Conservation (phyloP, 1,140 invertebrate genomes). For the Diachasma alloeum region DNA sequence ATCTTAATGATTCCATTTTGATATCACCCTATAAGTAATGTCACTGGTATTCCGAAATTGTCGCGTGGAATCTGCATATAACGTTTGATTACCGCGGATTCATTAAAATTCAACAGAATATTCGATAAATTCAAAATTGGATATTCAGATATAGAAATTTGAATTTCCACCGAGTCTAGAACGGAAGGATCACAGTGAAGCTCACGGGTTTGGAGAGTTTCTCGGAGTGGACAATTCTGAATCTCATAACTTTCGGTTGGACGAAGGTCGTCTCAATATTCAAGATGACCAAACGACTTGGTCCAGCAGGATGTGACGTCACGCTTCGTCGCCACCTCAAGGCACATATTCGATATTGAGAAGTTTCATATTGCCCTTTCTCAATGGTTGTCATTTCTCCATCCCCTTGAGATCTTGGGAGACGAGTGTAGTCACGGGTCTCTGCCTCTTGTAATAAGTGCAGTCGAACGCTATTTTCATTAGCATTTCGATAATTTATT, state of each 20-base stretch:
- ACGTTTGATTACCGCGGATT: background rate
- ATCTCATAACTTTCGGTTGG: slow-evolving; percentile 65
- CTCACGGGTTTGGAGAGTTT: slow-evolving; percentile 22
- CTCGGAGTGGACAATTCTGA: slow-evolving; percentile 42
- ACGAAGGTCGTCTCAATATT: slow-evolving; percentile 62
- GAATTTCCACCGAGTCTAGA: background rate
- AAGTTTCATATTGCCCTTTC: slow-evolving; percentile 60
- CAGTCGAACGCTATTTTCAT: background rate
- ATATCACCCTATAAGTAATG: background rate
- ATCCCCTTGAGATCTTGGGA: background rate
- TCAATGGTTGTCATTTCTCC: background rate
- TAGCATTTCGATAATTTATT: background rate
- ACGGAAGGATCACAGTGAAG: slow-evolving; percentile 29
- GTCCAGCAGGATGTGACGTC: slow-evolving; percentile 58
- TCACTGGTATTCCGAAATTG: background rate
- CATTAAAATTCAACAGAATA: background rate
- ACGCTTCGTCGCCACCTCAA: slow-evolving; percentile 63
- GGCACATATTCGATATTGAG: slow-evolving; percentile 60
- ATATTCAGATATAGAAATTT: background rate
- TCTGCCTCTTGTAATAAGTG: slow-evolving; percentile 3
- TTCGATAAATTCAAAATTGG: background rate
- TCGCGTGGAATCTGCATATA: background rate
- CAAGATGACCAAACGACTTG: slow-evolving; percentile 58
- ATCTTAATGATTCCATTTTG: background rate
- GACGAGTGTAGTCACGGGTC: background rate